Conservation (phyloP, 2,888 invertebrate species). For the Miltochrista miniata region DNA sequence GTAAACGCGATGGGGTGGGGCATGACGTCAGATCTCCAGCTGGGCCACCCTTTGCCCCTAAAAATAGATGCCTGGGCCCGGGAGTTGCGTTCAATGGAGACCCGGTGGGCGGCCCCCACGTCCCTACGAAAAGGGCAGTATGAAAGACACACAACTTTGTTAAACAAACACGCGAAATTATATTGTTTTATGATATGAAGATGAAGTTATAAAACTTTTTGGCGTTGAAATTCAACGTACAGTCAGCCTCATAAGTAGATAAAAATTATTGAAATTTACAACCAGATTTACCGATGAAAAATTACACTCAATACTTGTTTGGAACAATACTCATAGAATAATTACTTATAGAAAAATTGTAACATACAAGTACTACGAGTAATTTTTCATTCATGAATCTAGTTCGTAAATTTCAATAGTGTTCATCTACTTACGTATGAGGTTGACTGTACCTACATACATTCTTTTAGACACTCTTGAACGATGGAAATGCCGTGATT, state of each 20-base stretch:
- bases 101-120: conserved; percentile 29
- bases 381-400: too few species aligned
- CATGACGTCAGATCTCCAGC: conserved; percentile 54
- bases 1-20: conserved; percentile 36
- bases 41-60: conserved; percentile 60
- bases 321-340: too few species aligned
- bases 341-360: too few species aligned
- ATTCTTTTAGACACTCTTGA: conserved; percentile 15
- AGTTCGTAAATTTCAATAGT: too few species aligned
- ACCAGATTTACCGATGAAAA: conserved; percentile 10
- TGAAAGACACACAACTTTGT: conserved; percentile 13
- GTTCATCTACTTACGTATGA: too few species aligned
- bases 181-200: background rate
- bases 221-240: too few species aligned
- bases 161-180: background rate
- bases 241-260: too few species aligned
- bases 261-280: too few species aligned
- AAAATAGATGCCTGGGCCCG: conserved; percentile 75
- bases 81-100: conserved; percentile 75
- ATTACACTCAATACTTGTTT: too few species aligned
- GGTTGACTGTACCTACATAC: too few species aligned
- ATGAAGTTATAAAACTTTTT: too few species aligned
- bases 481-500: conserved; percentile 25
- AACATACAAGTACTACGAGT: too few species aligned
- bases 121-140: conserved; percentile 22